phyloP scores from a whole-genome alignment of 30 jellyfish, hydroid and myxozoan genomes.

The Chrysaora quinquecirrha region DNA sequence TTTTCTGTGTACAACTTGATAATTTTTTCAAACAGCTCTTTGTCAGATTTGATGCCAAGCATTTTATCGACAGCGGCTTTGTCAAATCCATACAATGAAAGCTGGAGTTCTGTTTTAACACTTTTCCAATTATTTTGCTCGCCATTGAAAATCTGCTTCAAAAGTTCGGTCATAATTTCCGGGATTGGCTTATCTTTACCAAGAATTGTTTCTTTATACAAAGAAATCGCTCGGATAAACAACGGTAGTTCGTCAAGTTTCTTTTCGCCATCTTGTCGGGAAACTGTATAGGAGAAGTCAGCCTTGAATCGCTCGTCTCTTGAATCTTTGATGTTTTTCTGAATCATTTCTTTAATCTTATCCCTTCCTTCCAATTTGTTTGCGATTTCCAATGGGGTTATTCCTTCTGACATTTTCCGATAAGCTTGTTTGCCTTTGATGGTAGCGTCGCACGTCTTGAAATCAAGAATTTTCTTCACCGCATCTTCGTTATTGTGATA shows the following conservation, averaged over 20 bases:
- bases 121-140: too few relatives aligned
- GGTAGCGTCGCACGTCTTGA: slow-evolving; percentile 2
- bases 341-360: too few relatives aligned
- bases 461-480: too few relatives aligned
- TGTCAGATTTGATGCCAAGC: neutral
- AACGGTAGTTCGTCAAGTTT: too few relatives aligned
- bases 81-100: neutral
- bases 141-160: neutral
- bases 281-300: neutral
- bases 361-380: neutral
- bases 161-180: neutral
- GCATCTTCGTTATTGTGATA: neutral
- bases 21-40: neutral
- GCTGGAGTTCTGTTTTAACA: neutral
- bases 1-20: neutral
- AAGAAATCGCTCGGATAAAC: neutral
- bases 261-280: too few relatives aligned
- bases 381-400: neutral
- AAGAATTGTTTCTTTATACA: neutral
- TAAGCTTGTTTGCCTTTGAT: neutral
- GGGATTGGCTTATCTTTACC: neutral
- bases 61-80: neutral
- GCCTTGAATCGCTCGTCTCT: neutral
- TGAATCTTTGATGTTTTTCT: too few relatives aligned
- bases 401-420: neutral